Evolutionary conservation across 1,140 invertebrate genomes (phyloP), one percentile per base, ranked within the genome.

Genomic region (Diorhabda elongata): DNA sequence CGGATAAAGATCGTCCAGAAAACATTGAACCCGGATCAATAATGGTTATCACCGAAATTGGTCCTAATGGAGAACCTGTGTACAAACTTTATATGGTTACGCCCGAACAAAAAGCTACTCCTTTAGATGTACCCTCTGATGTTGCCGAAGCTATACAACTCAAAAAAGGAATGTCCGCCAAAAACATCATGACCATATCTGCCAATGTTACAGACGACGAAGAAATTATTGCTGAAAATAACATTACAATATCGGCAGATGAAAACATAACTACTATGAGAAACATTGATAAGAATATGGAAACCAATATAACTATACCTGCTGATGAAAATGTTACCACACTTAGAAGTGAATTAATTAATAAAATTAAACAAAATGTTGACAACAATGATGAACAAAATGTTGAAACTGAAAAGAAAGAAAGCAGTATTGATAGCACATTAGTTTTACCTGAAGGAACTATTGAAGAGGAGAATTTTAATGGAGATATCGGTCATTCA

Each of bases 61-160:
- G 77, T 68, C 67, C 78, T 0, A 71, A 76, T n/a, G 77, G 79
- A 58, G 71, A 79, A 6, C 74, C 78, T 3, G 65, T 80, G 8
- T 81, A 82, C 70, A 82, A 83, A 71, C 82, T 83, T 52, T 84
- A 79, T 69, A 81, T 83, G 76, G 77, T 83, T 3, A 81, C 82
- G 7, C 77, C 77, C 0, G 77, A 81, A 56, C 57, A 82, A 44
- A 78, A 74, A 52, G 76, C 82, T 44, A 71, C 78, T 42, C 79
- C 80, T 2, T 66, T 83, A 11, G 72, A 81, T 75, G 58, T 85
- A 78, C 71, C 76, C 83, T 67, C 80, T 61, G 77, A 81, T 73
- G 75, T 82, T 47, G 74, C 80, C 44, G 73, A 60, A 68, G 61
- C 71, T 3, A 44, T 69, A 11, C 56, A 64, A 26, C 8, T 60